These are phyloP conservation scores for Bellardia bayeri DNA, from an alignment of 2,888 invertebrate genomes.

Conservation along the genomic window DNA sequence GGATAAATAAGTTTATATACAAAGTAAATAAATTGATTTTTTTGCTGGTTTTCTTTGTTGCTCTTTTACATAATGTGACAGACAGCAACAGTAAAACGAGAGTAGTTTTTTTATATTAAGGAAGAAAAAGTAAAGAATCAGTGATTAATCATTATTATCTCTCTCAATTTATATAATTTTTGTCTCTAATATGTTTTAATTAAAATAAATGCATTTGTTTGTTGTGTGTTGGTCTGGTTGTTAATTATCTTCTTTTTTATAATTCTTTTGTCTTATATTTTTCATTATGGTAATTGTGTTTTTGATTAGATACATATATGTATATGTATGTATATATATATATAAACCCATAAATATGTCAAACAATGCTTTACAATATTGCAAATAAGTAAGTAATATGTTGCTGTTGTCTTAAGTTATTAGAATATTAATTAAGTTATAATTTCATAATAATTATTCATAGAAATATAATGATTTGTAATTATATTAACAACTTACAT, in stretches of 20 bases:
- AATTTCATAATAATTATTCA: conserved; percentile 48
- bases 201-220: conserved; percentile 56
- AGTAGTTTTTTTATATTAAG: neutral
- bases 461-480: conserved; percentile 48
- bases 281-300: conserved; percentile 34
- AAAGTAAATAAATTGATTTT: conserved; percentile 51
- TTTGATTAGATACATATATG: conserved; percentile 1
- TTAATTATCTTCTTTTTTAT: conserved; percentile 5
- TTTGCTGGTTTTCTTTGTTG: conserved; percentile 13
- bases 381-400: neutral
- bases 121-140: conserved; percentile 19
- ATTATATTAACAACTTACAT: conserved; percentile 22
- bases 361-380: neutral
- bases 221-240: conserved; percentile 1
- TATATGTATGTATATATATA: neutral
- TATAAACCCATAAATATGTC: conserved; percentile 47
- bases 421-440: conserved; percentile 67
- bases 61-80: conserved; percentile 34
- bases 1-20: conserved; percentile 1
- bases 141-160: conserved; percentile 62
- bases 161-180: conserved; percentile 41
- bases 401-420: conserved; percentile 11
- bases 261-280: conserved; percentile 2
- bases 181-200: conserved; percentile 57
- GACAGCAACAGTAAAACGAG: neutral